A percentile compares a stretch with the other conserved stretches of the same genome.
Evolutionary conservation across 2,888 invertebrate genomes (phyloP).

Genomic region (Agrochola circellaris): DNA sequence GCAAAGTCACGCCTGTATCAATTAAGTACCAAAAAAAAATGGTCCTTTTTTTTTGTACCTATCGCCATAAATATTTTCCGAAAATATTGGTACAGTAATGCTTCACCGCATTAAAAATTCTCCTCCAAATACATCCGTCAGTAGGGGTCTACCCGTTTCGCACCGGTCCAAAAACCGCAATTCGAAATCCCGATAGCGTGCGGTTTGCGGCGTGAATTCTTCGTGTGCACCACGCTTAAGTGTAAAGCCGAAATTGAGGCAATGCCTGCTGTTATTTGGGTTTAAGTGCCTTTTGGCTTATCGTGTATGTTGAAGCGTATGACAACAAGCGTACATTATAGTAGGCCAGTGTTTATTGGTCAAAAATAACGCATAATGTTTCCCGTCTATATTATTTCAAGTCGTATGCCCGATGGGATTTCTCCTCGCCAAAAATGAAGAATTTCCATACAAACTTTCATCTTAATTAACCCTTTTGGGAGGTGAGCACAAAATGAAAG

Average conservation of each 20-base stretch:
- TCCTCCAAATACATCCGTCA: neutral
- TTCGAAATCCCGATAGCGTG: conserved; percentile 39
- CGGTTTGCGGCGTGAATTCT: conserved; percentile 45
- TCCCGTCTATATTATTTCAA: neutral
- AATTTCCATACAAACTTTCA: too few species aligned
- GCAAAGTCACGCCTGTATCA: too few species aligned
- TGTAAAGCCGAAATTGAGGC: conserved; percentile 27
- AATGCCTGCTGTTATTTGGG: neutral
- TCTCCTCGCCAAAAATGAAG: neutral
- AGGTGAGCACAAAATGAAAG: too few species aligned
- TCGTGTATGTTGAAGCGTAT: neutral
- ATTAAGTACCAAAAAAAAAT: too few species aligned
- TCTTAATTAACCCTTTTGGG: too few species aligned
- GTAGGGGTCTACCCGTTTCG: neutral
- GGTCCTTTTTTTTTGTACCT: neutral
- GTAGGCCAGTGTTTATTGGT: neutral
- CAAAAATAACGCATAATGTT: neutral
- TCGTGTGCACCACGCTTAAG: conserved; percentile 28
- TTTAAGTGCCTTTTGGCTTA: neutral
- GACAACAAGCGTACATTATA: too few species aligned
- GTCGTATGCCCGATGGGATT: neutral
- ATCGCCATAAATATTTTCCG: neutral
- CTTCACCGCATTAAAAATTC: neutral
- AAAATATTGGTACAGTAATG: neutral
- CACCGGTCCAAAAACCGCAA: conserved; percentile 37